These are phyloP conservation scores for Seriola rivoliana DNA, from an alignment of 2,113 vertebrate genomes.

Conservation along the genomic window DNA sequence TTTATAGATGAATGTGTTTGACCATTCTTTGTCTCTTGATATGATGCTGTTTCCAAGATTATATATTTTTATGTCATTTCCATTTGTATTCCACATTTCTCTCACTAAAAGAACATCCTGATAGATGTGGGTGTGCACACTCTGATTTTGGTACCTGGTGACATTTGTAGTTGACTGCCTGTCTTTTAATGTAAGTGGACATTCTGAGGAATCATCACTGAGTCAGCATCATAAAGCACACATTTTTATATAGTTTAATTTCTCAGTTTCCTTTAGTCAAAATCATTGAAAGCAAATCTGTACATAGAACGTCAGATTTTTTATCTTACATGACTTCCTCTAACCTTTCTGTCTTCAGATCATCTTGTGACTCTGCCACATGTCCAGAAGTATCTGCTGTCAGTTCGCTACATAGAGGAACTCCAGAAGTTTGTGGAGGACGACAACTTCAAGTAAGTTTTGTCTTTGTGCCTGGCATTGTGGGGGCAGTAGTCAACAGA, in stretches of 20 bases:
- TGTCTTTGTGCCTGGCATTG: background rate
- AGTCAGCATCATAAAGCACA: background rate
- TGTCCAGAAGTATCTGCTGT: constrained; percentile 95
- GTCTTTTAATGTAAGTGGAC: too few relatives aligned
- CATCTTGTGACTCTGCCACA: constrained; percentile 91
- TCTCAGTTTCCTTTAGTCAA: background rate
- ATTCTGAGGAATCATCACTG: background rate
- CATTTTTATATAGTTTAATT: background rate
- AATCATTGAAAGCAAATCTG: background rate
- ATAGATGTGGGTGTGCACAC: too few relatives aligned
- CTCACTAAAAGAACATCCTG: too few relatives aligned
- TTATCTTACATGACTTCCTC: background rate
- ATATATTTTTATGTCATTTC: too few relatives aligned
- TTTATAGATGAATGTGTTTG: too few relatives aligned
- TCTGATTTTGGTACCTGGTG: too few relatives aligned
- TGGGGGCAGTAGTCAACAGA: too few relatives aligned
- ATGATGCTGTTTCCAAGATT: too few relatives aligned
- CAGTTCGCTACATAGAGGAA: constrained; percentile 96
- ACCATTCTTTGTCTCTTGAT: too few relatives aligned
- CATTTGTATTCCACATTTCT: too few relatives aligned
- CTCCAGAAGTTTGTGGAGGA: constrained; percentile 98
- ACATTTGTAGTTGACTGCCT: too few relatives aligned
- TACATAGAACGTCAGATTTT: background rate
- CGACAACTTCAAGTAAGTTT: constrained; percentile 95
- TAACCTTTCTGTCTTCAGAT: constrained; percentile 78